Base-by-base conservation (phyloP, 2,797 vertebrate species). In the Lepus townsendii region DNA sequence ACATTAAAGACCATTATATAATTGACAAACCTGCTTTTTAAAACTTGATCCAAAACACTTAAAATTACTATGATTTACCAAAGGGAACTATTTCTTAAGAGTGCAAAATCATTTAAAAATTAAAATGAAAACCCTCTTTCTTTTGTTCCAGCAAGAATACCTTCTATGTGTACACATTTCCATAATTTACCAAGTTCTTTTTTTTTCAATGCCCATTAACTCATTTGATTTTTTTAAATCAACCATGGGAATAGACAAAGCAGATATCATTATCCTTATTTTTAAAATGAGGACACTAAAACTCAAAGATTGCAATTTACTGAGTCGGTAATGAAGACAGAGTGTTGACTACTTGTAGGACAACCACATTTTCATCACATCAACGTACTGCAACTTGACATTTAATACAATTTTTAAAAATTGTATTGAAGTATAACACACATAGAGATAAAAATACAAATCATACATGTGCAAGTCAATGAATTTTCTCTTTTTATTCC, bases 21-120 rank as follows among this genome's bases (percentile, higher is more conserved):
- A 96, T 93, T 93, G 93, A 93, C 93, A 96, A 97, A 95, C 90
- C 94, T 97, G 94, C 83, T 96, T 97, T 96, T 96, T 69, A 93
- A 92, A 96, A 97, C 54, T 96, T 97, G 96, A 96, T 96, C 92
- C 93, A 93, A 97, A 96, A 95, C 82, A 94, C 71, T 92, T 91
- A 85, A 42, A 96, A 96, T 95, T 84, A 96, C 96, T 96, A 88
- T 97, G 92, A 96, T 96, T 96, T 97, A 69, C 84, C 69, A 96
- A 93, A 94, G 75, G 78, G 92, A 94, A 38, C 83, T 95, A 90
- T 82, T 93, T 54, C 66, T 92, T 96, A 96, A 96, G 68, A 92
- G 57, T 85, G 54, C 66, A 96, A 84, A 97, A 93, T 75, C 42
- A 90, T 90, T 97, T 94, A 93, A 96, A 96, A 95, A 83, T 94